Evolutionary conservation across 2,888 invertebrate species (phyloP), one percentile per base, ranked within the genome.

Genomic region (Argynnis bischoffii): DNA sequence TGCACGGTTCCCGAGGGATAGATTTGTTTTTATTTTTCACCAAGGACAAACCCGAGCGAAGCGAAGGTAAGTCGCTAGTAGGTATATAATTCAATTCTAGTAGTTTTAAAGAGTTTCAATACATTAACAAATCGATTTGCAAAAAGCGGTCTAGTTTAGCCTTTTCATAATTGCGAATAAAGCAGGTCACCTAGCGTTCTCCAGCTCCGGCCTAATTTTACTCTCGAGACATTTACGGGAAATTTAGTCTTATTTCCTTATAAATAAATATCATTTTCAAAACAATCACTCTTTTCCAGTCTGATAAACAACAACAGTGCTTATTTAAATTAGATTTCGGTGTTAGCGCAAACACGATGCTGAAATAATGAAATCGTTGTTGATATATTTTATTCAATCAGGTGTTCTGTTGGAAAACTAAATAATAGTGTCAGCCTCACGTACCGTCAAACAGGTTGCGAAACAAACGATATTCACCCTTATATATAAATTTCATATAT

Each of bases 311-410:
- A 82, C 80, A 76, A 76, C 76, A 78, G 75, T 78, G 79, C 79
- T 83, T 82, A 85, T 86, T 87, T 85, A 84, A 83, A 86, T 84
- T 85, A 84, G 80, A 83, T 78, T 79, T 76, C 71, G 75, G 76
- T 75, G 77, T 78, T 78, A 73, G 72, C 66, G 63, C 73, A 70
- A 72, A 75, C 72, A 74, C 56, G 67, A 47, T 65, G 65, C 61
- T 69, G 71, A 63, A 72, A 73, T 72, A 71, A 75, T 72, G 71
- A 73, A 71, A 71, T 71, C 68, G 50, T 57, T 66, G 71, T 66
- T 70, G 71, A 68, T 72, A 68, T 72, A 72, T 73, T 75, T 73
- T 73, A 72, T 75, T 74, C 70, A 71, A 72, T 72, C 64, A 69
- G 61, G 54, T 71, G 67, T 68, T 70, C 55, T 64, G 65, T 21